Base-by-base conservation (phyloP, 2,113 vertebrate species). In the Eolophus roseicapilla region DNA sequence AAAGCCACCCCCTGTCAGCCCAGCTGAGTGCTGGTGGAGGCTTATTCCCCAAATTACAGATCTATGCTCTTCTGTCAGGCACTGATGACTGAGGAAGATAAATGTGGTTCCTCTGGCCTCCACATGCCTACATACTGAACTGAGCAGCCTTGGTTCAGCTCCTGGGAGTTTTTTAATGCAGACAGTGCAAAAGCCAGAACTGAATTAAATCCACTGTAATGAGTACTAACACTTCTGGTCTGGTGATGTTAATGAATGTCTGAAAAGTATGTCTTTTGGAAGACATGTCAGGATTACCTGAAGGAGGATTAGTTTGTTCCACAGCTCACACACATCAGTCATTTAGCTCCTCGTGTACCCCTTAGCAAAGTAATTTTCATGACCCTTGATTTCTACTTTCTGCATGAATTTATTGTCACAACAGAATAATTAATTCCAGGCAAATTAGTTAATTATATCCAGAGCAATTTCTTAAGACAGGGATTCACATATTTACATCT, bases 201-300 rank as follows among this genome's bases (percentile, higher is more conserved):
- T 64, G 27, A 75, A 95, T 90, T 80, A 91, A 95, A 95, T 93
- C 43, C 39, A 83, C 50, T 44, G 71, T 81, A 95, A 94, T 33
- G 6, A 94, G 49, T 88, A 44, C 79, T 91, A 96, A 86, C 50
- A 18, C 43, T 64, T 92, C 39, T 93, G 71, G 33, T 92, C 82
- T 91, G 82, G 7, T 92, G 85, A 80, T 2, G 2, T 62, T 96
- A 96, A 96, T 88, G 69, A 92, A 62, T 57, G 52, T n/a, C 52
- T 87, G 55, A 92, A 90, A 64, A 94, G 25, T 37, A 92, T 78
- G 80, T 67, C 33, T 70, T 76, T 81, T 91, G 79, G 84, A 92
- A 97, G 78, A 74, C 37, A 88, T 78, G 62, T 88, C 57, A 80
- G 87, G 82, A 92, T 92, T 95, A 92, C 94, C 75, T 97, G 84